Conservation (phyloP, 2,888 invertebrate species). For the Hemistola chrysoprasaria region DNA sequence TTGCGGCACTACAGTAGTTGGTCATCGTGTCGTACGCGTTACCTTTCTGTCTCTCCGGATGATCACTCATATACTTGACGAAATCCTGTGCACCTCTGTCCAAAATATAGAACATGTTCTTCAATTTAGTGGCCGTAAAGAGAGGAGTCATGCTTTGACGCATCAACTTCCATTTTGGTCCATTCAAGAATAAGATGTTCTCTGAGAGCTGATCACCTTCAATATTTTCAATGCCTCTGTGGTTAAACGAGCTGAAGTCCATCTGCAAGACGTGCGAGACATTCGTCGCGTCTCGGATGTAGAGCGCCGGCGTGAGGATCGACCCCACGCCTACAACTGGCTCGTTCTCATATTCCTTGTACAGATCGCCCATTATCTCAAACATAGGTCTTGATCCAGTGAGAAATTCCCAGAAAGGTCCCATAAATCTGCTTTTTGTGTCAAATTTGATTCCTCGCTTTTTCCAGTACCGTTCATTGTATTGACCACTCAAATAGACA, state of each 20-base stretch:
- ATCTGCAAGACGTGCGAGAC: constrained; percentile 39
- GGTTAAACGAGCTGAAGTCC: constrained; percentile 45
- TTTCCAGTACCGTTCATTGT: constrained; percentile 48
- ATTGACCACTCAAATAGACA: constrained; percentile 7
- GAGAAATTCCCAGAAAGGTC: constrained; percentile 8
- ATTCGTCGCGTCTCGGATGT: constrained; percentile 40
- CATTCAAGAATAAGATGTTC: constrained; percentile 45
- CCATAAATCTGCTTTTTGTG: constrained; percentile 12
- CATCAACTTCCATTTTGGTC: constrained; percentile 53
- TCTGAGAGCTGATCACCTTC: constrained; percentile 43
- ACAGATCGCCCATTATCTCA: constrained; percentile 31
- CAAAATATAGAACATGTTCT: constrained; percentile 59
- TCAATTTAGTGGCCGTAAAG: constrained; percentile 55
- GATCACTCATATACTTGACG: constrained; percentile 37
- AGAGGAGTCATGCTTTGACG: constrained; percentile 57
- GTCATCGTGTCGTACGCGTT: constrained; percentile 34
- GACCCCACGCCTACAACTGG: constrained; percentile 42
- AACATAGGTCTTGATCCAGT: constrained; percentile 5
- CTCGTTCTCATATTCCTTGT: constrained; percentile 40
- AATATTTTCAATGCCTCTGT: constrained; percentile 39
- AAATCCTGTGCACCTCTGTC: constrained; percentile 50
- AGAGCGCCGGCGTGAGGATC: constrained; percentile 30
- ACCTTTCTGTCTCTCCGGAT: constrained; percentile 27
- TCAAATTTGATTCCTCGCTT: constrained; percentile 37
- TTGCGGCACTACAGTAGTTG: constrained; percentile 44